These are phyloP conservation scores for Lates calcarifer DNA, from an alignment of 2,113 vertebrate species.

Conservation along the genomic window DNA sequence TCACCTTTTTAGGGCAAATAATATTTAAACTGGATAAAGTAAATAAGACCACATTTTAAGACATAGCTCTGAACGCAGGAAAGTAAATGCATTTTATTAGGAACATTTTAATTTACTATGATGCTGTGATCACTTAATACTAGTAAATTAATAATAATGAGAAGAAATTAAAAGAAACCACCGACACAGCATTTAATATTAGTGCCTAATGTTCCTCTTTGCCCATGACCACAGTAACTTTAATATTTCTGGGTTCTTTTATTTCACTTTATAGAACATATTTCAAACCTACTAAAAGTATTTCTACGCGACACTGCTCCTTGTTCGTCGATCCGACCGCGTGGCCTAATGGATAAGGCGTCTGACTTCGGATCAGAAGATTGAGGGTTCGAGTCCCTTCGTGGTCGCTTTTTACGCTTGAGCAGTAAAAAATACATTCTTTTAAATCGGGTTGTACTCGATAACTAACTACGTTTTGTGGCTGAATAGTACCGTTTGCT, in stretches of 20 bases:
- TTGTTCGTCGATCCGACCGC: slow-evolving; percentile 59
- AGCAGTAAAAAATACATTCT: too few relatives aligned
- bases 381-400: slow-evolving; percentile 90
- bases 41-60: too few relatives aligned
- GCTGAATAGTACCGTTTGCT: not conserved
- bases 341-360: slow-evolving; percentile 90
- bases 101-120: not conserved
- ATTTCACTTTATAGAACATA: too few relatives aligned
- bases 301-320: fast-evolving
- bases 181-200: not conserved
- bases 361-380: slow-evolving; percentile 90
- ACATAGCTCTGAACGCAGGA: too few relatives aligned
- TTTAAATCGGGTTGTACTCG: too few relatives aligned
- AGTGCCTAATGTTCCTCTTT: not conserved
- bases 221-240: not conserved
- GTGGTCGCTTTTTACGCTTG: slow-evolving; percentile 73
- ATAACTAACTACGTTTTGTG: too few relatives aligned
- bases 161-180: not conserved
- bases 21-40: not conserved
- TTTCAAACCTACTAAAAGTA: too few relatives aligned
- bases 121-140: not conserved
- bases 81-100: not conserved
- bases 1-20: not conserved
- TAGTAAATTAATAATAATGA: not conserved
- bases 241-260: too few relatives aligned